Evolutionary conservation across 2,888 invertebrate species (phyloP), one percentile per base, ranked within the genome.

Genomic region (Caenorhabditis sp.): DNA sequence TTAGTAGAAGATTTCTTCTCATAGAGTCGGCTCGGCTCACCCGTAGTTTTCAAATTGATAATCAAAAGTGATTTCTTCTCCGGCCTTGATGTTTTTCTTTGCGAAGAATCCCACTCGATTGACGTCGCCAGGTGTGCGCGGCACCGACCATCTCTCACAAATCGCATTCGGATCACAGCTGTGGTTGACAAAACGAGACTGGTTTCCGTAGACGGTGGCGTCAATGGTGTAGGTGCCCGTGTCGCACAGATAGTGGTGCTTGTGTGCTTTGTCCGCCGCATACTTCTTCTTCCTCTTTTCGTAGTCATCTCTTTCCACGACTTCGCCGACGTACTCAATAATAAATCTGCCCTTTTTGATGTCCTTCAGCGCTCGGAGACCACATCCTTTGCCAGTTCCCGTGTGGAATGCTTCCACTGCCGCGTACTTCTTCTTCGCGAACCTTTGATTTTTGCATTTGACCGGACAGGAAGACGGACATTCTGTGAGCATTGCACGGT

Each of bases 81-180:
- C 95, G 0, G 93, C 92, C 55, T 92, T 90, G 71, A 99, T 94
- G 30, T 93, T 92, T 80, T 94, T 92, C 77, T 93, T 93, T 83
- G 96, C 94, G 90, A 99, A 99, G 91, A 99, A 99, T 0, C 99
- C 99, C 85, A 99, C 95, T 13, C 84, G 66, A 56, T 59, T 76
- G 11, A 78, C 72, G 22, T 76, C 78, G n/a, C 75, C 68, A 1
- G 79, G 79, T 2, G 75, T 82, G 52, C 55, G 68, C 7, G 82
- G 79, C 9, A 80, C 82, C 9, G 76, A 63, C 79, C 79, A 82
- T 58, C 99, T 99, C 90, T 99, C 97, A 0, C 98, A 98, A 91
- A 96, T 96, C 3, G 96, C 95, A 90, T 99, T 99, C 0, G 99
- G 99, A 86, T 97, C 96, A 89, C 99, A 99, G 48, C 96, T 96